phyloP scores from a whole-genome alignment of 1,140 invertebrate species.

The Neelides sp. region DNA sequence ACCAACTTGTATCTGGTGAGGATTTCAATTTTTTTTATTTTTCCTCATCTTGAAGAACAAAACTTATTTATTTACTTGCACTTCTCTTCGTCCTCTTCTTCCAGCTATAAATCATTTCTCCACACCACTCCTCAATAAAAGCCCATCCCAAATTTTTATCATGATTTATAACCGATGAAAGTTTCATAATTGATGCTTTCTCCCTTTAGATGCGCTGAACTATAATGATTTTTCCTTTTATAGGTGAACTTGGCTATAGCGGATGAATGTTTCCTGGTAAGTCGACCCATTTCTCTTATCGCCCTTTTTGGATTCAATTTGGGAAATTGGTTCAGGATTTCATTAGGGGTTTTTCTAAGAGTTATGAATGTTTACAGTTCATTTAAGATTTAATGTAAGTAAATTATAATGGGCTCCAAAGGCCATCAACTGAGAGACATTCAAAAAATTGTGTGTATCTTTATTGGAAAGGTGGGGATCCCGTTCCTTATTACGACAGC shows the following conservation, averaged over 20 bases:
- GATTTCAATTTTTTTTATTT: no score
- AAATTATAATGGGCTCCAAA: no score
- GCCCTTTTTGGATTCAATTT: no score
- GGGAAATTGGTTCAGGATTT: no score
- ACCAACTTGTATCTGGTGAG: conserved; percentile 1
- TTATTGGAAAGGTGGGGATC: conserved; percentile 77
- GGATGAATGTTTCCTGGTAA: conserved; percentile 75
- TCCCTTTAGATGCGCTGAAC: neutral
- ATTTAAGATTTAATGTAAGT: no score
- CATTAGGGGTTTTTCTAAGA: no score
- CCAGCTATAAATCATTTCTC: neutral
- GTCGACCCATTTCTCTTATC: no score
- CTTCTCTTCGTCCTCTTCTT: no score
- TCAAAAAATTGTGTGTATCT: neutral
- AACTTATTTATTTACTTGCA: no score
- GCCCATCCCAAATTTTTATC: neutral
- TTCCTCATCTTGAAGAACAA: no score
- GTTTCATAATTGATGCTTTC: neutral
- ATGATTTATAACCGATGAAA: neutral
- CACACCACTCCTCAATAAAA: neutral
- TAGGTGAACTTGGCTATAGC: conserved; percentile 88
- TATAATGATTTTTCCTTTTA: conserved; percentile 90
- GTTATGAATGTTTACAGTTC: no score
- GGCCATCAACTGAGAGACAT: no score
- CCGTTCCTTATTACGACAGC: conserved; percentile 84